Percentiles rank a stretch among this genome's conserved stretches.
Evolutionary conservation across 2,888 invertebrate species (phyloP).

Genomic region (Athrips mouffetella): DNA sequence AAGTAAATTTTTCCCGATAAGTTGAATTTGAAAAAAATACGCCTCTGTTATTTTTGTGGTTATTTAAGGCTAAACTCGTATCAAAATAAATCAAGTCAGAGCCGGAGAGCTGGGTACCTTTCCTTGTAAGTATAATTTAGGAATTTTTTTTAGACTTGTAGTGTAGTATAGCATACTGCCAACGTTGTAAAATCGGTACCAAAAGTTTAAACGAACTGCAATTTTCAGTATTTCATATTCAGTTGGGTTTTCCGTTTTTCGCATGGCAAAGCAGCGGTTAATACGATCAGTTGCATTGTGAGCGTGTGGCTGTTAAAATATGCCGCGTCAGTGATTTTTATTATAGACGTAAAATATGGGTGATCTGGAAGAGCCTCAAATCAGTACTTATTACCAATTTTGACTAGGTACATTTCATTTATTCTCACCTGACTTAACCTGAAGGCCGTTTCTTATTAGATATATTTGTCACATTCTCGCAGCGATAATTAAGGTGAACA

Average conservation of each 20-base stretch:
- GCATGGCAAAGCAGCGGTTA: background rate
- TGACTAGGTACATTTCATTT: background rate
- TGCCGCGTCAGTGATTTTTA: constrained; percentile 33
- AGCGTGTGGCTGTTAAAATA: constrained; percentile 42
- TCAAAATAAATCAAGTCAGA: no score
- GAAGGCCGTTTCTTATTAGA: no score
- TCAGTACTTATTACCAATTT: background rate
- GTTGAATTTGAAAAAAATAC: no score
- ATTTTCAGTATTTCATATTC: no score
- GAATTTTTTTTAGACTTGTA: background rate
- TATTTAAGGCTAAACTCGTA: no score
- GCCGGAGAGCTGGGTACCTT: no score
- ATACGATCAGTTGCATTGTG: background rate
- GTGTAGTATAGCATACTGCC: background rate
- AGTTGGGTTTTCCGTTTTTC: background rate
- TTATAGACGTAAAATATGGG: background rate
- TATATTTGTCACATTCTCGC: background rate
- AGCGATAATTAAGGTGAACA: background rate
- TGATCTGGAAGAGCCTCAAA: no score
- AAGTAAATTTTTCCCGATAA: no score
- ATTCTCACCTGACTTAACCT: background rate
- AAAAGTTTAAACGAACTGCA: no score
- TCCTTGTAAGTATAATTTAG: background rate
- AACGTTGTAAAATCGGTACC: no score
- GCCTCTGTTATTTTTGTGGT: no score